Conservation (phyloP, 2,797 vertebrate species). For the Eulemur coronatus region DNA sequence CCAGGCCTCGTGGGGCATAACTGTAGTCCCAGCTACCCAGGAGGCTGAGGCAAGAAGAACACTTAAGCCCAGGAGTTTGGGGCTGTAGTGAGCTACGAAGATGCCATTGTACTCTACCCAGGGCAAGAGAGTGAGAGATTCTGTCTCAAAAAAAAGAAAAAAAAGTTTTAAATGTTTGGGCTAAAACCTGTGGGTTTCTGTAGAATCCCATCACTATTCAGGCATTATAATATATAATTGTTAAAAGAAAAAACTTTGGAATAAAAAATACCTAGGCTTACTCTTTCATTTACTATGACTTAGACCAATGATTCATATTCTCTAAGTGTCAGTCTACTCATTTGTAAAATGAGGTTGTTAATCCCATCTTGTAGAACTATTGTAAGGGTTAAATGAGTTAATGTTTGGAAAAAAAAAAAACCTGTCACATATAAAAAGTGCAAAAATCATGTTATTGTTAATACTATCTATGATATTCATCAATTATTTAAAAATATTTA, state of each 20-base stretch:
- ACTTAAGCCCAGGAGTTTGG: no score
- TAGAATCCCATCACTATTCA: not conserved
- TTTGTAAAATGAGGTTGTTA: not conserved
- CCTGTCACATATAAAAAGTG: not conserved
- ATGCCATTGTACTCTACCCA: no score
- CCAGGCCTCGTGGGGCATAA: no score
- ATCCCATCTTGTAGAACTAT: not conserved
- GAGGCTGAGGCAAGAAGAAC: no score
- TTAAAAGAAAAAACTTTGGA: not conserved
- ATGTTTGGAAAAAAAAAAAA: not conserved
- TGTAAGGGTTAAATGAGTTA: not conserved
- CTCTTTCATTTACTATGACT: constrained; percentile 1
- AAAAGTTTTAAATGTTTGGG: not conserved
- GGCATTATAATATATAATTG: not conserved
- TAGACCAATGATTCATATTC: not conserved
- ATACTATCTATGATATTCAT: not conserved
- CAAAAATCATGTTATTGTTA: not conserved
- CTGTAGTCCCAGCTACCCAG: no score
- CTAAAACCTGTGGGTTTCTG: not conserved
- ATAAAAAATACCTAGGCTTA: not conserved
- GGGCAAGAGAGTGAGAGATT: no score
- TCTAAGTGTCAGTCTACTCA: not conserved
- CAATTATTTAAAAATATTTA: not conserved
- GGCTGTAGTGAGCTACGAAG: no score
- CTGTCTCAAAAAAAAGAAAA: not conserved